Percentiles rank a stretch among this genome's conserved stretches.
Evolutionary conservation across 1,140 invertebrate genomes (phyloP).

Genomic region (Megalopta genalis): DNA sequence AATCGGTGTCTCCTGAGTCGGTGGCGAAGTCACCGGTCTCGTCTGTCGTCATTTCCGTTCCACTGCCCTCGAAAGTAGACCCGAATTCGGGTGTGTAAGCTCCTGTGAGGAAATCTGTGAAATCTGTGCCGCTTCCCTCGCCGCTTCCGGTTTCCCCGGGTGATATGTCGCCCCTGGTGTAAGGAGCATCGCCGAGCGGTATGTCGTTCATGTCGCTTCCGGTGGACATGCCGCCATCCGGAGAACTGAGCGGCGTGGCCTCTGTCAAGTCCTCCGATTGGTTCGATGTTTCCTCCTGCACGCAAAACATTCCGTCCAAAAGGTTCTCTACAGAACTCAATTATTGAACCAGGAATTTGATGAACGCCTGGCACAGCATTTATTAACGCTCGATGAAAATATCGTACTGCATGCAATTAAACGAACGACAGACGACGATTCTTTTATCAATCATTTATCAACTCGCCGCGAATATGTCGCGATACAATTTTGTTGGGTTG

Average conservation of each 20-base stretch:
- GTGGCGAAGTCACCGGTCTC: conserved; percentile 23
- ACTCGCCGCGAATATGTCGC: no score
- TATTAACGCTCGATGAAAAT: no score
- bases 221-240: conserved; percentile 11
- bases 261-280: conserved; percentile 58
- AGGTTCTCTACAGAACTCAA: no score
- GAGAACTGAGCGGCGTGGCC: conserved; percentile 64
- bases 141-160: conserved; percentile 61
- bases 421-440: no score
- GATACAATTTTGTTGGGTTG: no score
- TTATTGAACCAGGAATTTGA: no score
- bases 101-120: conserved; percentile 38
- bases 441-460: no score
- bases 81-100: conserved; percentile 1
- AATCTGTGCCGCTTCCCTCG: conserved; percentile 65
- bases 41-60: conserved; percentile 50
- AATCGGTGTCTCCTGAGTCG: conserved; percentile 43
- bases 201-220: conserved; percentile 77
- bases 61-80: conserved; percentile 71
- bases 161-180: conserved; percentile 71
- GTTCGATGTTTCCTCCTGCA: conserved; percentile 13
- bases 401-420: no score
- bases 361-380: no score
- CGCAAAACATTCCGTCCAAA: no score
- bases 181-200: conserved; percentile 83